Conservation (phyloP, 30 jellyfish, hydroid and myxozoan genomes). For the Turritopsis rubra region DNA sequence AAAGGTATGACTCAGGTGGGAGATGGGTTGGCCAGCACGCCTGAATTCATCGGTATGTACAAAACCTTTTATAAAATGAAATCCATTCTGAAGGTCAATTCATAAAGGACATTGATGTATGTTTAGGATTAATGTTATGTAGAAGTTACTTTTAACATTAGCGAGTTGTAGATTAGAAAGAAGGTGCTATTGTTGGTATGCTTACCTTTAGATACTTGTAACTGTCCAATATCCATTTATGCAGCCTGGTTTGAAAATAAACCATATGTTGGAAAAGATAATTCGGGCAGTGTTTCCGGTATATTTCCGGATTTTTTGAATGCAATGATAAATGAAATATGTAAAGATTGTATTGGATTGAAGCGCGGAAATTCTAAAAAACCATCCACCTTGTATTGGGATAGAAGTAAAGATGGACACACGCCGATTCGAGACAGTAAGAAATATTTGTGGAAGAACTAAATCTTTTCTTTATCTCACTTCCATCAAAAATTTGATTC, state of each 20-base stretch:
- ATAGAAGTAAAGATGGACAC: conserved; percentile 55
- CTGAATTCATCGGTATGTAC: conserved; percentile 37
- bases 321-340: conserved; percentile 18
- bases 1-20: conserved; percentile 45
- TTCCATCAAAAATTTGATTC: not conserved
- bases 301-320: conserved; percentile 28
- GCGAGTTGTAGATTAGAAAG: not conserved
- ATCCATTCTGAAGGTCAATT: too few species aligned
- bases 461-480: not conserved
- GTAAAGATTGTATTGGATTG: conserved; percentile 39
- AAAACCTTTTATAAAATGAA: not conserved
- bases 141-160: not conserved
- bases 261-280: conserved; percentile 22
- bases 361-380: not conserved
- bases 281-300: conserved; percentile 18
- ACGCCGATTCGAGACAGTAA: conserved; percentile 33
- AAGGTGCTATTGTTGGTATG: not conserved
- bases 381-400: conserved; percentile 37
- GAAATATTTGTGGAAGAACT: not conserved
- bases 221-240: conserved; percentile 50
- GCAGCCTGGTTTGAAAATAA: conserved; percentile 54
- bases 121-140: too few species aligned
- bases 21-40: conserved; percentile 44
- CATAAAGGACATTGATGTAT: too few species aligned
- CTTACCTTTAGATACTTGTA: conserved; percentile 55